Evolutionary conservation across 2,113 vertebrate genomes (phyloP), one percentile per base, ranked within the genome.

Genomic region (Ptilonorhynchus violaceus): DNA sequence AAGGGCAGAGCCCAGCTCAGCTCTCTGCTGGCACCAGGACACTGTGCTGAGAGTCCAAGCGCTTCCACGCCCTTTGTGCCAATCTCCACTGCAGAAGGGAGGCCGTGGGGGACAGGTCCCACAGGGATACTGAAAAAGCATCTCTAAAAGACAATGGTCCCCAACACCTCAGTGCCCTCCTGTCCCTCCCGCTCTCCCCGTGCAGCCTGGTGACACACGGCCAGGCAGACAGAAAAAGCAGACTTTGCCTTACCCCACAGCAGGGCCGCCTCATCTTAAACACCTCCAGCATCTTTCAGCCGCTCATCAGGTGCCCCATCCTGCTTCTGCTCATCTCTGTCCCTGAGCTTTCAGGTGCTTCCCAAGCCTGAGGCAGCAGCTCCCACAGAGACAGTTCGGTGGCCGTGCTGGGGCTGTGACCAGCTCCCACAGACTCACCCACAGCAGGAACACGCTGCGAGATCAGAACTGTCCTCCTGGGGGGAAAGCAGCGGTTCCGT

Each of bases 221-320:
- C 17, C 47, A 30, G 64, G 66, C 35, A 74, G 28, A 37, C 31
- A 66, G 28, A 67, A 7, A 44, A 58, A 59, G 50, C 31, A 20
- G 37, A 67, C 7, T 10, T 1, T 44, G 58, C 87, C 98, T 99
- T 98, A 98, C 98, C 98, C 96, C 67, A 33, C 98, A 98, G 93
- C 98, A 98, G 63, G 81, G 25, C 6, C 5, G 37, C 79, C 94
- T 96, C 97, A 97, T 97, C 93, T 93, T 88, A 76, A 98, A 96
- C 85, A 96, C 69, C 6, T 96, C 89, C 46, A 88, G 30, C 41
- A 60, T 89, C 97, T 39, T 64, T 72, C 75, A 59, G 63, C 24
- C 0, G 1, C 30, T 58, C 60, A 13, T 6, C 4, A 1, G 77
- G 44, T 3, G 2, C 35, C 25, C 6, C 28, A 20, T 70, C 60